Conservation (phyloP, 2,888 invertebrate species). For the Apamea sordens region DNA sequence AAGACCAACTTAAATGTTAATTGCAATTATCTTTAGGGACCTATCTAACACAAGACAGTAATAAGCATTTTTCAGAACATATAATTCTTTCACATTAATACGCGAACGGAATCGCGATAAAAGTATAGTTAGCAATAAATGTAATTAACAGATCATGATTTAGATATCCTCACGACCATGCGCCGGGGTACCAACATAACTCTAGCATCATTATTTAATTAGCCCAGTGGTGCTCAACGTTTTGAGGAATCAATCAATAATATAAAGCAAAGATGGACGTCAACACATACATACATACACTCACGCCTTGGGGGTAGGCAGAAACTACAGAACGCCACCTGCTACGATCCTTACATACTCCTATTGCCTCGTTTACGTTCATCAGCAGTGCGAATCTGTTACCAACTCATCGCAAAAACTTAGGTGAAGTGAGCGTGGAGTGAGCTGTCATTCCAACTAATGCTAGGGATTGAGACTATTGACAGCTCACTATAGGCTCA, state of each 20-base stretch:
- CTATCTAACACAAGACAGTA: neutral
- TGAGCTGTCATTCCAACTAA: too few relatives aligned
- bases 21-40: neutral
- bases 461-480: too few relatives aligned
- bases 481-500: too few relatives aligned
- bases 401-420: too few relatives aligned
- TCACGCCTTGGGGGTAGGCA: too few relatives aligned
- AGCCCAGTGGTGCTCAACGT: constrained; percentile 45
- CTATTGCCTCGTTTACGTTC: too few relatives aligned
- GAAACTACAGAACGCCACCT: too few relatives aligned
- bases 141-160: constrained; percentile 63
- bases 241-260: neutral
- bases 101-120: constrained; percentile 56
- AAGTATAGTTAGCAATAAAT: constrained; percentile 66
- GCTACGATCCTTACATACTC: too few relatives aligned
- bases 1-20: neutral
- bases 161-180: constrained; percentile 70
- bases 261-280: neutral
- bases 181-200: constrained; percentile 56
- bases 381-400: too few relatives aligned
- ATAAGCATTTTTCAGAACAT: constrained; percentile 4
- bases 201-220: constrained; percentile 57
- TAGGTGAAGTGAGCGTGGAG: too few relatives aligned
- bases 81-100: constrained; percentile 14
- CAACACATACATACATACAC: too few relatives aligned